Conservation (phyloP, 2,888 invertebrate species). For the Drosophila maculinotata region DNA sequence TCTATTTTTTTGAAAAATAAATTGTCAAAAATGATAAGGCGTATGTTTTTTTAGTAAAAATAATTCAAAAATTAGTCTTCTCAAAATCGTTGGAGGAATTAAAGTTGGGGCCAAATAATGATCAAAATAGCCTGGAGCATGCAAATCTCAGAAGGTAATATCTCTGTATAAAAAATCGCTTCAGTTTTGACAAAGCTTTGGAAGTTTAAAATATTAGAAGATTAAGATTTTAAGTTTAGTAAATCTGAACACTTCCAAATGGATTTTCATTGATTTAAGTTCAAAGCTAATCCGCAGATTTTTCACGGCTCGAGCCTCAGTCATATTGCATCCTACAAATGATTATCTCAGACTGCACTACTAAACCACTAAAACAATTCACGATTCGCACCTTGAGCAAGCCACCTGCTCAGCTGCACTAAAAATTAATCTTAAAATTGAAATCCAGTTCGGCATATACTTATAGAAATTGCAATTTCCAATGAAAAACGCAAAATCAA, state of each 20-base stretch:
- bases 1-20: too few species aligned
- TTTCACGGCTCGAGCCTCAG: conserved; percentile 1
- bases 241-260: neutral
- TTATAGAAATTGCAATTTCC: conserved; percentile 37
- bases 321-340: neutral
- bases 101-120: too few species aligned
- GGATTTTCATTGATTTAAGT: neutral
- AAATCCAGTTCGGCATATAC: conserved; percentile 15
- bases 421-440: conserved; percentile 78
- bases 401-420: conserved; percentile 3
- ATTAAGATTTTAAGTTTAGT: too few species aligned
- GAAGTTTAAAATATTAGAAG: too few species aligned
- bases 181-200: too few species aligned
- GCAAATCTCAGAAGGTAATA: too few species aligned
- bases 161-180: too few species aligned
- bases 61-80: too few species aligned
- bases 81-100: too few species aligned
- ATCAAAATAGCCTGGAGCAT: too few species aligned
- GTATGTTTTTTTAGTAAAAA: too few species aligned
- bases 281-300: neutral
- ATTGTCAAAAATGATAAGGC: too few species aligned
- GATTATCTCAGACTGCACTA: conserved; percentile 44
- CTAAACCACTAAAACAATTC: conserved; percentile 80
- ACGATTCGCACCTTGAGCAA: conserved; percentile 50
- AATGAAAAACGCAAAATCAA: conserved; percentile 57